These are phyloP conservation scores for Micrastur ruficollis DNA, from an alignment of 2,797 vertebrate genomes.

Conservation along the genomic window DNA sequence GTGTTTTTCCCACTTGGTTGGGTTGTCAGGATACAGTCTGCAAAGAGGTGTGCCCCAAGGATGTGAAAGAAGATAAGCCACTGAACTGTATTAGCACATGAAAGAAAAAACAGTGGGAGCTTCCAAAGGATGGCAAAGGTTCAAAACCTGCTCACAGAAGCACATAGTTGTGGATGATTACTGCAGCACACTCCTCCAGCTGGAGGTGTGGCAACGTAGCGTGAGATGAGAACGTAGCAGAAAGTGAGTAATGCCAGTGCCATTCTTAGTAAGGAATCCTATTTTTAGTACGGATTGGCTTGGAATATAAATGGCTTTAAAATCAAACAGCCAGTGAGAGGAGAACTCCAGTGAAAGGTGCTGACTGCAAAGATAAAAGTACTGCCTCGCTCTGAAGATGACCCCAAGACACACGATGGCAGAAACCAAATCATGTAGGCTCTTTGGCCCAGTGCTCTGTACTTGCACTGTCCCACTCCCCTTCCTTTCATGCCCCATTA, in stretches of 20 bases:
- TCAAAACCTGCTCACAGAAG: constrained; percentile 61
- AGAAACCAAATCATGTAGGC: neutral
- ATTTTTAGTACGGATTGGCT: constrained; percentile 36
- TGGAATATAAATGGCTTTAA: neutral
- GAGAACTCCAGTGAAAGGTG: neutral
- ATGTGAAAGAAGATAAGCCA: constrained; percentile 38
- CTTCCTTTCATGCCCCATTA: neutral
- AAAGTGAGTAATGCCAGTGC: constrained; percentile 42
- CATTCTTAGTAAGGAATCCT: constrained; percentile 61
- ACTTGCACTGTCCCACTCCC: neutral
- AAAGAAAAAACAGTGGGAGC: constrained; percentile 57
- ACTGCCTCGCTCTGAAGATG: neutral
- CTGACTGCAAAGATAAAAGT: neutral
- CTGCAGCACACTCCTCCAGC: constrained; percentile 43
- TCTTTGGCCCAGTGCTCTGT: neutral
- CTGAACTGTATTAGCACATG: constrained; percentile 57
- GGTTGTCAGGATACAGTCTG: constrained; percentile 6
- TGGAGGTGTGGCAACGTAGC: neutral
- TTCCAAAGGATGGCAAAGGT: constrained; percentile 52
- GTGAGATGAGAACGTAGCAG: neutral
- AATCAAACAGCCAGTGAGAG: constrained; percentile 8
- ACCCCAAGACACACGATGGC: neutral
- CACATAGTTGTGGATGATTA: constrained; percentile 52
- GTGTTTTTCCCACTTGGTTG: constrained; percentile 15
- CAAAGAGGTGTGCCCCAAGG: constrained; percentile 42